These are phyloP conservation scores for Nomada hirtipes DNA, from an alignment of 2,888 invertebrate genomes.

Conservation along the genomic window DNA sequence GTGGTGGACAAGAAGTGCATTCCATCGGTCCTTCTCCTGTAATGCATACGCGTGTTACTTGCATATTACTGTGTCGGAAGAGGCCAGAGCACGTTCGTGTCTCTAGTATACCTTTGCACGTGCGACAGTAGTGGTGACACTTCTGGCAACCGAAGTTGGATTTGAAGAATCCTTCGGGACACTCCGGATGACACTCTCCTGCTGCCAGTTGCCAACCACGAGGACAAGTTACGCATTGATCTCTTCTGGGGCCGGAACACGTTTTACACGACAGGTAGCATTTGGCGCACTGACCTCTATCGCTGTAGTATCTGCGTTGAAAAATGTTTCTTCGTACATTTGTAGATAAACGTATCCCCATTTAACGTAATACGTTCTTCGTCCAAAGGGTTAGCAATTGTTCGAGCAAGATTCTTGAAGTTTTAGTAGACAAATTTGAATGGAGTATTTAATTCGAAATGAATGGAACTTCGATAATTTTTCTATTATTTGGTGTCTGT, in stretches of 20 bases:
- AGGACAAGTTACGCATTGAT: conserved; percentile 94
- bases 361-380: too few species aligned
- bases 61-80: not conserved
- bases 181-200: conserved; percentile 93
- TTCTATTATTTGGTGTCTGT: too few species aligned
- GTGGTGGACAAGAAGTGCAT: conserved; percentile 90
- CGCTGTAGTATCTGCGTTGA: conserved; percentile 91
- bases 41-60: conserved; percentile 31
- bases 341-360: not conserved
- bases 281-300: conserved; percentile 92
- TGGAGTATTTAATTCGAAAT: too few species aligned
- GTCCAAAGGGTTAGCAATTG: too few species aligned
- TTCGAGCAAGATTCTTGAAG: too few species aligned
- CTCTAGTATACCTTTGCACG: conserved; percentile 89
- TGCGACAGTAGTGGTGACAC: conserved; percentile 95
- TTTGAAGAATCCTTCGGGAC: conserved; percentile 94
- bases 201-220: conserved; percentile 92
- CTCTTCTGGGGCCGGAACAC: conserved; percentile 93
- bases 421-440: too few species aligned
- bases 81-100: not conserved
- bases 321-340: conserved; percentile 3
- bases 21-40: conserved; percentile 90
- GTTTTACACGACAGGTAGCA: conserved; percentile 94
- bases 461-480: too few species aligned
- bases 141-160: conserved; percentile 93